Base-by-base conservation (phyloP, 2,113 vertebrate genomes). In the Camelus bactrianus region DNA sequence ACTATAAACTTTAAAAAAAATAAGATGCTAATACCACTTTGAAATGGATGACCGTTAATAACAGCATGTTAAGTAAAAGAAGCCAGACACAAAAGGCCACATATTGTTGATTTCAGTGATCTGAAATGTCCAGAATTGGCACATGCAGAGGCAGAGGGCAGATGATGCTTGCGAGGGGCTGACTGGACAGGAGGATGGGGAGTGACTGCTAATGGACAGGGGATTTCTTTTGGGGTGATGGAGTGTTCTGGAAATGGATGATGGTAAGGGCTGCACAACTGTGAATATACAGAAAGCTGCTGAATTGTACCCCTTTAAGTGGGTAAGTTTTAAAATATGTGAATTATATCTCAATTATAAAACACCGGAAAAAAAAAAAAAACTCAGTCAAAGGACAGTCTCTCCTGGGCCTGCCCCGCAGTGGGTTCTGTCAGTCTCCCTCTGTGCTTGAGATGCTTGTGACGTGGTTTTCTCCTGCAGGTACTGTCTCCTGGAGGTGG, bases 371-470 rank as follows among this genome's bases (percentile, higher is more conserved):
- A 42, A 58, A 75, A 85, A 35, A 35, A 12, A 35, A 35, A 35
- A 35, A 26, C n/a, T 4, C 52, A 14, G 5, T 26, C 22, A 24
- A 60, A 80, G 92, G 42, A 32, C 17, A 32, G 15, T 35, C 4
- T n/a, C 24, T n/a, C 64, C 22, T 24, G 42, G 26, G 28, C 4
- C 69, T 52, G 20, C 8, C 30, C 6, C 0, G 22, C 3, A 14
- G 19, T 3, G 0, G 38, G 6, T 6, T 46, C 22, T 48, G 35
- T 22, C 0, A 4, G 42, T 56, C 10, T 28, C 3, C 22, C 54
- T 38, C 2, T 3, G 20, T 6, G 38, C 64, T 79, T 56, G 56
- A 42, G 11, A 6, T 30, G 72, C 46, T 30, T n/a, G 58, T 22
- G 2, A 13, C 4, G 0, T 24, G 73, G 14, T 56, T 67, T 48